Evolutionary conservation across 2,113 vertebrate genomes (phyloP).

Genomic region (Zapornia atra): DNA sequence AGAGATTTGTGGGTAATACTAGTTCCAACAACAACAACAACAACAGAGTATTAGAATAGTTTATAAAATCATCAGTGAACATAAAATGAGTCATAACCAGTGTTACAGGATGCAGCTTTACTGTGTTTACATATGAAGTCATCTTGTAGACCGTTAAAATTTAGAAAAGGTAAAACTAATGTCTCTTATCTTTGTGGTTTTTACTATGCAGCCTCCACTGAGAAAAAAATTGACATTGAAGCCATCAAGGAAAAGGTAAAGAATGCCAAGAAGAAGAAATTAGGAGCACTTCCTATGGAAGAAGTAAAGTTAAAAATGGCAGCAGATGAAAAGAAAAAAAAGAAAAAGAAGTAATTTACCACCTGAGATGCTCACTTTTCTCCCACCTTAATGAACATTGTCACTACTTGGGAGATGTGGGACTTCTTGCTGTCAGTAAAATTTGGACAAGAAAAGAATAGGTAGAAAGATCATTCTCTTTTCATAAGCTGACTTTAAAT

Average conservation of each 20-base stretch:
- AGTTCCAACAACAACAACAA: neutral
- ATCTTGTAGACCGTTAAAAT: neutral
- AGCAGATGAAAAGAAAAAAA: constrained; percentile 81
- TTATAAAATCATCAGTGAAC: neutral
- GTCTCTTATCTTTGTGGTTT: neutral
- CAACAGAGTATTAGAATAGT: neutral
- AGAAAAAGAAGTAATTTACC: constrained; percentile 72
- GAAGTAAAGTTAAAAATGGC: constrained; percentile 75
- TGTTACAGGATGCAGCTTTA: neutral
- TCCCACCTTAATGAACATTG: neutral
- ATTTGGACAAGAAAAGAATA: neutral
- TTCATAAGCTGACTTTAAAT: neutral
- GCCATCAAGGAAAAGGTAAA: constrained; percentile 92
- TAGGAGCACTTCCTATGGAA: constrained; percentile 87
- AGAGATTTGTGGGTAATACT: neutral
- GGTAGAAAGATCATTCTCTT: neutral
- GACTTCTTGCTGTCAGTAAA: neutral
- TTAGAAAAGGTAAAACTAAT: neutral
- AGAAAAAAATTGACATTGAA: constrained; percentile 89
- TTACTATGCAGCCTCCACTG: constrained; percentile 76
- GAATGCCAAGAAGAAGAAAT: constrained; percentile 92
- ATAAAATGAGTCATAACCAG: neutral
- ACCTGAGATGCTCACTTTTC: neutral
- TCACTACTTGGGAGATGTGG: neutral
- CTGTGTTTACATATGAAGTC: neutral